Percentiles rank a stretch among this genome's conserved stretches.
phyloP scores from a whole-genome alignment of 2,113 vertebrate species.

The Cottus gobio region DNA sequence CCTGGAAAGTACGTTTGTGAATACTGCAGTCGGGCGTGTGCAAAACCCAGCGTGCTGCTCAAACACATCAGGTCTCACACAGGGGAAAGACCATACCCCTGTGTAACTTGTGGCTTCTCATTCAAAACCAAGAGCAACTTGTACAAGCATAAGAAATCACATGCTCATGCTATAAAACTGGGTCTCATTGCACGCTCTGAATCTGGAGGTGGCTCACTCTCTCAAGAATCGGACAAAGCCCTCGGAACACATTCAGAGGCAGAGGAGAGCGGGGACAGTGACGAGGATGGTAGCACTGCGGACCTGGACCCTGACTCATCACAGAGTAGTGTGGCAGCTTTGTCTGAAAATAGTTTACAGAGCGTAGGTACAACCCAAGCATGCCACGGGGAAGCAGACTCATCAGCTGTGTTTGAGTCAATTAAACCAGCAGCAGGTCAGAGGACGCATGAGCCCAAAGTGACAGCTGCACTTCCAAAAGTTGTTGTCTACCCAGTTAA shows the following conservation, averaged over 20 bases:
- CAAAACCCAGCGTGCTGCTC: constrained; percentile 96
- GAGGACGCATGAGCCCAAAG: constrained; percentile 84
- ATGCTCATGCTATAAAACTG: constrained; percentile 97
- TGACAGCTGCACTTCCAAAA: constrained; percentile 89
- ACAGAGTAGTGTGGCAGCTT: constrained; percentile 81
- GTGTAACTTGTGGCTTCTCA: constrained; percentile 97
- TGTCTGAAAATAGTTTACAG: constrained; percentile 82
- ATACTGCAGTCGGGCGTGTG: constrained; percentile 94
- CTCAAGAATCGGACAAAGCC: constrained; percentile 93
- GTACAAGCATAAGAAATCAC: constrained; percentile 99
- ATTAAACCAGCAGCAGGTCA: constrained; percentile 79
- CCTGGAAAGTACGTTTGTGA: constrained; percentile 97
- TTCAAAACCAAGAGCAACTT: constrained; percentile 99
- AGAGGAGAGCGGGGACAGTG: constrained; percentile 95
- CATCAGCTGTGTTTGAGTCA: constrained; percentile 62
- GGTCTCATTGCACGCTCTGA: constrained; percentile 92
- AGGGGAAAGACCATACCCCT: constrained; percentile 96
- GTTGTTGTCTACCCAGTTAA: constrained; percentile 93
- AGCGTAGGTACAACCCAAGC: constrained; percentile 78
- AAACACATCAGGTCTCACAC: constrained; percentile 99
- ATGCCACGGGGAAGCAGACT: constrained; percentile 69
- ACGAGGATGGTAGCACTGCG: constrained; percentile 90
- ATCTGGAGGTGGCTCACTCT: constrained; percentile 86
- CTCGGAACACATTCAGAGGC: constrained; percentile 91
- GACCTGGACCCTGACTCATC: constrained; percentile 87